Conservation (phyloP, 2,797 vertebrate genomes). For the Manis pentadactyla region DNA sequence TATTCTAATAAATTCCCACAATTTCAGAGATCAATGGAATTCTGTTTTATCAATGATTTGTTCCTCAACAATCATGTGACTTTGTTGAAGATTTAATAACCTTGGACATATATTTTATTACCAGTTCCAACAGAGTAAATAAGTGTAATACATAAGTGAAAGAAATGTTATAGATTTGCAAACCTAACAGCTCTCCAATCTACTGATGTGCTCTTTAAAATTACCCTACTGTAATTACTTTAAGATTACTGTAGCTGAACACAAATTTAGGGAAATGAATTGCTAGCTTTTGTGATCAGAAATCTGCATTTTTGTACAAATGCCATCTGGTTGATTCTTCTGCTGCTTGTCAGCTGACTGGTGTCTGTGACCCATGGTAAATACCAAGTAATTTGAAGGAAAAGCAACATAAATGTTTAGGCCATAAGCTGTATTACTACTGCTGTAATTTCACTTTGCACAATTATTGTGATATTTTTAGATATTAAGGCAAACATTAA, state of each 20-base stretch:
- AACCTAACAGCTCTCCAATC: neutral
- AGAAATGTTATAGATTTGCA: neutral
- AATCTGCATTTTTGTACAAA: neutral
- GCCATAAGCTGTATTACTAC: neutral
- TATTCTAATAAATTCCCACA: neutral
- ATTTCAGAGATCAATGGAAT: neutral
- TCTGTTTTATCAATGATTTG: neutral
- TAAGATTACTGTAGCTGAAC: neutral
- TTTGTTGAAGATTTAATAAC: neutral
- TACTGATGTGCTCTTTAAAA: neutral
- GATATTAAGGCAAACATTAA: neutral
- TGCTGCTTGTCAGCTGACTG: neutral
- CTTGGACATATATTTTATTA: neutral
- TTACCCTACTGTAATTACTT: neutral
- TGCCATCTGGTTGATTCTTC: neutral
- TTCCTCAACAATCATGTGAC: neutral
- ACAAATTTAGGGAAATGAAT: neutral
- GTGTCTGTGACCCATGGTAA: neutral
- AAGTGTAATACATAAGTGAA: neutral
- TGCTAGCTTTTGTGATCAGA: neutral
- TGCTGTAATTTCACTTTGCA: neutral
- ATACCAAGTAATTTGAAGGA: neutral
- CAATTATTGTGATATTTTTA: neutral
- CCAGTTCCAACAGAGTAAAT: neutral
- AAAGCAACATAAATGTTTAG: neutral